These are phyloP conservation scores for Brotula barbata DNA, from an alignment of 2,797 vertebrate genomes.

Conservation along the genomic window DNA sequence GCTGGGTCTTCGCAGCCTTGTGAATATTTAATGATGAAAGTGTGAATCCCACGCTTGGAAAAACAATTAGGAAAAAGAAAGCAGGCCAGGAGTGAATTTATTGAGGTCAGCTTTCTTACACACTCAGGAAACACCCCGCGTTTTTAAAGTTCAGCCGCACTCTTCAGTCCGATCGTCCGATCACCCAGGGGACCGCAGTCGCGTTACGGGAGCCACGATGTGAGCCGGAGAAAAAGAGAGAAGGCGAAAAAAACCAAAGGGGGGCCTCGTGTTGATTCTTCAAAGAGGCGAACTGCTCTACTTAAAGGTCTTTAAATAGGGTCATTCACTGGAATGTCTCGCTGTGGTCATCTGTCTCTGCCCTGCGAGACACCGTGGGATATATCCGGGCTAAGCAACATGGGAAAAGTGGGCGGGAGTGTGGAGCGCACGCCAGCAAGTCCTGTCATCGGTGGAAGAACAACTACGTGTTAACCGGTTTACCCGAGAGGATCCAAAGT, in stretches of 20 bases:
- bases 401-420: constrained; percentile 55
- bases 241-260: constrained; percentile 21
- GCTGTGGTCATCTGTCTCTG: constrained; percentile 62
- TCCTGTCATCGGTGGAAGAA: constrained; percentile 16
- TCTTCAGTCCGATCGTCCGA: constrained; percentile 34
- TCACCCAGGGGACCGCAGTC: constrained; percentile 12
- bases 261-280: constrained; percentile 68
- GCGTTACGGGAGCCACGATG: too few species aligned
- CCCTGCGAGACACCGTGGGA: constrained; percentile 51
- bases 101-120: constrained; percentile 48
- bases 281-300: constrained; percentile 73
- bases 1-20: background rate
- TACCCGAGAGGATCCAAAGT: constrained; percentile 24
- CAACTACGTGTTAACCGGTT: constrained; percentile 1
- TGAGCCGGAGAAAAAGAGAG: constrained; percentile 23
- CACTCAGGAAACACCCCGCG: constrained; percentile 24
- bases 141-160: constrained; percentile 7
- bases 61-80: constrained; percentile 51
- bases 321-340: constrained; percentile 62
- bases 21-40: constrained; percentile 56
- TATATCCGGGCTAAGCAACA: constrained; percentile 27
- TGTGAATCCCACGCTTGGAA: constrained; percentile 34
- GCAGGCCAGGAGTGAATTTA: constrained; percentile 44
- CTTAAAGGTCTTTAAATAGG: constrained; percentile 80
- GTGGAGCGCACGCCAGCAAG: constrained; percentile 24